These are phyloP conservation scores for Notamacropus eugenii DNA, from an alignment of 2,797 vertebrate species.

Conservation along the genomic window DNA sequence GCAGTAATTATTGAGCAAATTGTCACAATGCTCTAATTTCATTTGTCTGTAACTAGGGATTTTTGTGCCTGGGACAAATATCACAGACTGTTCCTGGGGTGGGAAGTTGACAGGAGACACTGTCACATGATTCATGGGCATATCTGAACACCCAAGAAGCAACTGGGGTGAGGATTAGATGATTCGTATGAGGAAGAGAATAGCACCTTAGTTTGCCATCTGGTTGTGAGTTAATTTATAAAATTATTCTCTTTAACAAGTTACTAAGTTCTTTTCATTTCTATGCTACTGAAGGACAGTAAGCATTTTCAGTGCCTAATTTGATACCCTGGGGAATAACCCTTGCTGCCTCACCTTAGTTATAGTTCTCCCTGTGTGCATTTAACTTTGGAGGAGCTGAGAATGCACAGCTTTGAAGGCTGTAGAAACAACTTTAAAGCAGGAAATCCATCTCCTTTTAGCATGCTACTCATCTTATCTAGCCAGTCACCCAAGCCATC, in stretches of 20 bases:
- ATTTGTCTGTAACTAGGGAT: not conserved
- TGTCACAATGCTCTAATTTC: not conserved
- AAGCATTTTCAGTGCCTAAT: not conserved
- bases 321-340: not conserved
- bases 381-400: not conserved
- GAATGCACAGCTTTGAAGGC: not conserved
- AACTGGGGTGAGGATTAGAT: not conserved
- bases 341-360: not conserved
- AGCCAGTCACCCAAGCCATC: not conserved
- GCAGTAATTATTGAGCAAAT: not conserved
- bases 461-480: not conserved
- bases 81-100: not conserved
- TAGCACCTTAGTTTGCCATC: not conserved
- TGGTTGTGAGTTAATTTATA: not conserved
- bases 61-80: not conserved
- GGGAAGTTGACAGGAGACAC: not conserved
- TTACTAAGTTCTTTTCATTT: not conserved
- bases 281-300: not conserved
- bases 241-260: not conserved
- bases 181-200: not conserved
- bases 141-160: not conserved
- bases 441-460: not conserved
- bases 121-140: not conserved
- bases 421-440: not conserved
- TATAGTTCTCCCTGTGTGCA: not conserved